Percentiles rank a stretch among this genome's conserved stretches.
phyloP scores from a whole-genome alignment of 1,140 invertebrate species.

The Mactra quadrangularis region DNA sequence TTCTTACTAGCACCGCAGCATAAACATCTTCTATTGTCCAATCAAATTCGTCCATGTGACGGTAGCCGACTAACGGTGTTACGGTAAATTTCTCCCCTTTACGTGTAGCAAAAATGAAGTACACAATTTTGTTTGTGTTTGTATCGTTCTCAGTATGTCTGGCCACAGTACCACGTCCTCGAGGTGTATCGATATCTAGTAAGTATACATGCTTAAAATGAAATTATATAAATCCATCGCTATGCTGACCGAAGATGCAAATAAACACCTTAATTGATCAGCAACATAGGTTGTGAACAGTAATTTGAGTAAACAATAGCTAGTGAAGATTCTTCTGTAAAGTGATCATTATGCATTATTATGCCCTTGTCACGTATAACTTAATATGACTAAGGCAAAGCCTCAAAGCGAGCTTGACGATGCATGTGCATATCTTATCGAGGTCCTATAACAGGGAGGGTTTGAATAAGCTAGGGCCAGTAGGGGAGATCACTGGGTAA shows the following conservation, averaged over 20 bases:
- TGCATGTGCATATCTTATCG: too few species aligned
- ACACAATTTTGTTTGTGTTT: slow-evolving; percentile 20
- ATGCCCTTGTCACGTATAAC: background rate
- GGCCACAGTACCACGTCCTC: slow-evolving; percentile 48
- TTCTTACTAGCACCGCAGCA: too few species aligned
- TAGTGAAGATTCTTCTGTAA: background rate
- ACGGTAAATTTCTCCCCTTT: slow-evolving; percentile 6
- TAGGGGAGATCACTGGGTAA: too few species aligned
- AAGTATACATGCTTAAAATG: background rate
- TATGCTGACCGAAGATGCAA: too few species aligned
- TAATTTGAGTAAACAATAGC: background rate
- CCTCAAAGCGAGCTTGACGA: too few species aligned
- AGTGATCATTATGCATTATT: background rate
- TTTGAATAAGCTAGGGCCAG: too few species aligned
- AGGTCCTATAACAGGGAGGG: too few species aligned
- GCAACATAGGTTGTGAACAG: too few species aligned
- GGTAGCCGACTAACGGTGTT: slow-evolving; percentile 35
- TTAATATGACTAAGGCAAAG: too few species aligned
- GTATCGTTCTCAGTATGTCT: slow-evolving; percentile 17
- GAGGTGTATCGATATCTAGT: slow-evolving; percentile 63
- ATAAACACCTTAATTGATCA: too few species aligned
- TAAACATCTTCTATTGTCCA: too few species aligned
- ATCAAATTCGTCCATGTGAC: too few species aligned
- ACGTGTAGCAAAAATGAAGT: slow-evolving; percentile 18
- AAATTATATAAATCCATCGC: background rate